Percentiles rank a stretch among this genome's conserved stretches.
phyloP scores from a whole-genome alignment of 2,797 vertebrate species.

The Psittacula echo region DNA sequence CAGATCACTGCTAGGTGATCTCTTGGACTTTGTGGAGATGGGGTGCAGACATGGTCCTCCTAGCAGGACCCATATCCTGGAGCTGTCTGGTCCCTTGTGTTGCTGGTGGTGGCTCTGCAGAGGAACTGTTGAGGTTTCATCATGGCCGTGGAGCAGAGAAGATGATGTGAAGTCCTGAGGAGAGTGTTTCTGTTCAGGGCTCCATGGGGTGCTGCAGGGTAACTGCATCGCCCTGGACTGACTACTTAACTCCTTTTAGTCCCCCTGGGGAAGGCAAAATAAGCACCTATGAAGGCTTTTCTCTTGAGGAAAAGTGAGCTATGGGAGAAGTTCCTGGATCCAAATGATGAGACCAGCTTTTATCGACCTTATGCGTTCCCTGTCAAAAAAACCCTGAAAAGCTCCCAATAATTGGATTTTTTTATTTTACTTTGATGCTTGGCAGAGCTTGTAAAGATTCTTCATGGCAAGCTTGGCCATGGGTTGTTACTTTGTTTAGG shows the following conservation, averaged over 20 bases:
- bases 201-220: rapidly evolving
- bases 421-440: conserved; percentile 25
- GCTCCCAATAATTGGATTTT: neutral
- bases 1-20: neutral
- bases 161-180: neutral
- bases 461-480: conserved; percentile 1
- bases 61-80: neutral
- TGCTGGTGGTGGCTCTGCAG: neutral
- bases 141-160: neutral
- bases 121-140: neutral
- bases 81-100: neutral
- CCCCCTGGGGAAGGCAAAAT: neutral
- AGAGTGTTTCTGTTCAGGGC: neutral
- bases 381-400: neutral
- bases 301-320: neutral
- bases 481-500: conserved; percentile 29
- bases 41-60: neutral
- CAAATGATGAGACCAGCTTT: neutral
- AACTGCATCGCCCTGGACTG: neutral
- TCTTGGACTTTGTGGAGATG: neutral
- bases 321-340: neutral
- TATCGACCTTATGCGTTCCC: neutral
- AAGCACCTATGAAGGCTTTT: neutral
- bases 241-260: neutral
- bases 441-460: conserved; percentile 17